Evolutionary conservation across 2,797 vertebrate genomes (phyloP).

Genomic region (Xiphophorus birchmanni): DNA sequence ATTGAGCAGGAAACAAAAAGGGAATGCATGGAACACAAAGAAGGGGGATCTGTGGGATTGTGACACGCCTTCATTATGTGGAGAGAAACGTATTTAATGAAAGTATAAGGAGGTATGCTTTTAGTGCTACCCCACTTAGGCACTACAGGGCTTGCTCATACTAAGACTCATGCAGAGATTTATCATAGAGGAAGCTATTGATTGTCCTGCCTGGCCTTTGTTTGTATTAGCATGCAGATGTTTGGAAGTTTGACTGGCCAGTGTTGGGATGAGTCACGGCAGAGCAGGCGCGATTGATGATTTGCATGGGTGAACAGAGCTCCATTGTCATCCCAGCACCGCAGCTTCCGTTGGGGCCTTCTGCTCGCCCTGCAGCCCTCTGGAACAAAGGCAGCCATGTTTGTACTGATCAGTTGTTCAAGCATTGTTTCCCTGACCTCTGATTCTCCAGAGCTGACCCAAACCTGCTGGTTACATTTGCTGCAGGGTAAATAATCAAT

Average conservation of each 20-base stretch:
- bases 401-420: conserved; percentile 59
- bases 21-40: conserved; percentile 22
- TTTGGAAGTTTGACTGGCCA: conserved; percentile 67
- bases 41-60: conserved; percentile 20
- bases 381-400: conserved; percentile 73
- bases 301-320: conserved; percentile 71
- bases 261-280: conserved; percentile 73
- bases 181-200: conserved; percentile 64
- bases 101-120: conserved; percentile 10
- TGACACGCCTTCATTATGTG: conserved; percentile 33
- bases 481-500: conserved; percentile 31
- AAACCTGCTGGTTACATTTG: conserved; percentile 18
- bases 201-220: conserved; percentile 56
- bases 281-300: conserved; percentile 71
- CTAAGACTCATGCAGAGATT: conserved; percentile 47
- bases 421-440: conserved; percentile 62
- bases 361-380: conserved; percentile 60
- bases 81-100: conserved; percentile 27
- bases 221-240: conserved; percentile 58
- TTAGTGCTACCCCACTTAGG: conserved; percentile 13
- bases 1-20: conserved; percentile 46
- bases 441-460: conserved; percentile 35
- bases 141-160: conserved; percentile 27
- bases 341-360: conserved; percentile 73
- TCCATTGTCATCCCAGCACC: conserved; percentile 67